Evolutionary conservation across 1,140 invertebrate species (phyloP).

Genomic region (Chionoecetes opilio): DNA sequence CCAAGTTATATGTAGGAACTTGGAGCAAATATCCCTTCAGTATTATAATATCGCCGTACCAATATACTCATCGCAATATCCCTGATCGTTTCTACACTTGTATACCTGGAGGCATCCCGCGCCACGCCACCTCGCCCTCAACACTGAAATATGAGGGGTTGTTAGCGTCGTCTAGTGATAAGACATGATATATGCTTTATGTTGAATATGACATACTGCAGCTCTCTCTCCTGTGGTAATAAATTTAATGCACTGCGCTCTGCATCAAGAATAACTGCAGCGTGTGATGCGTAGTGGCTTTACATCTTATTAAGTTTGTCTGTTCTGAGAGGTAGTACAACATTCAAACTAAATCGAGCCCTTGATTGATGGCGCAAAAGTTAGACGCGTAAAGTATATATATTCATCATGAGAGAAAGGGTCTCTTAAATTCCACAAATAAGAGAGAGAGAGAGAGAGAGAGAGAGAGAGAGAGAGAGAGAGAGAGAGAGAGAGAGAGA

Average conservation of each 20-base stretch:
- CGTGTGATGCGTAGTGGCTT: neutral
- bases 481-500: neutral
- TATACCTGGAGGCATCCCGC: neutral
- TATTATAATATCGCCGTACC: neutral
- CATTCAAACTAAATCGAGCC: constrained; percentile 29
- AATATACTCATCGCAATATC: neutral
- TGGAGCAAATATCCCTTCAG: neutral
- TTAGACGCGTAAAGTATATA: neutral
- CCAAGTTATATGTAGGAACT: too few species aligned
- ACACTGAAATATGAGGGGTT: neutral
- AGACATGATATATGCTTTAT: constrained; percentile 21
- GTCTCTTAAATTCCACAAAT: neutral
- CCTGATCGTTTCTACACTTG: neutral
- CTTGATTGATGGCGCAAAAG: neutral
- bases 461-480: constrained; percentile 25
- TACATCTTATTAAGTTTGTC: neutral
- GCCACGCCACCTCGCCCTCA: neutral
- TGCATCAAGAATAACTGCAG: constrained; percentile 19
- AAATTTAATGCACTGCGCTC: constrained; percentile 28
- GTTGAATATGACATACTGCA: constrained; percentile 9
- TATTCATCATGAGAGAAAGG: neutral
- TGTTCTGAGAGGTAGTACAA: neutral
- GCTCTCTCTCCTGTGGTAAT: neutral
- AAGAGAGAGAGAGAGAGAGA: neutral
- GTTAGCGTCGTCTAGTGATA: constrained; percentile 8